Evolutionary conservation across 37 sponge, comb jelly and placozoan species (phyloP), one percentile per base, ranked within the genome.

Genomic region (Cliona cf. orientalis): DNA sequence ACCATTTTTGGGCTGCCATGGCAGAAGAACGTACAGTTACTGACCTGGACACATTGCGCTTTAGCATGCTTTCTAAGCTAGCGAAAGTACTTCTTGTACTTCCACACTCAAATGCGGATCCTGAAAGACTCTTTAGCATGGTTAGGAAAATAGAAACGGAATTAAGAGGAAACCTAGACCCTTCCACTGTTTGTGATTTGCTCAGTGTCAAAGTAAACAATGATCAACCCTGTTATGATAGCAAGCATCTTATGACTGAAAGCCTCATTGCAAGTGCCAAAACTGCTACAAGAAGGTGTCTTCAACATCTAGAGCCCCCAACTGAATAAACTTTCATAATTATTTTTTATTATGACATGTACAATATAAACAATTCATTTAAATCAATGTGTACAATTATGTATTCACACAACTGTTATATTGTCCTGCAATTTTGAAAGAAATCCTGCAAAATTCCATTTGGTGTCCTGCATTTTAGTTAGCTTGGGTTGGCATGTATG

Each of bases 201-300:
- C 43, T 82, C 46, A 82, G 63, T 61, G 83, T 42, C 9, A 72
- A 82, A 72, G 58, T 82, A 29, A 82, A 82, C 45, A 80, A 80
- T 68, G 70, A 80, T 26, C 5, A 69, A 26, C 71, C 71, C 7
- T 80, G 70, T 39, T 80, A 80, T 67, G 44, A 80, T 35, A 38
- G 34, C 5, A 39, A 32, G 40, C 7, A 34, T 41, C 58, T 62
- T 5, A 39, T 60, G 19, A 61, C 57, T 42, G 21, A 44, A 21
- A 34, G 6, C 12, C n/a, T 77, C 14, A 21, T 77, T 21, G 22
- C 78, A 32, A 39, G 26, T 35, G 78, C 63, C 23, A 36, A 36
- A 77, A 56, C 45, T 32, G 78, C 78, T 12, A 77, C 78, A 9
- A 71, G 17, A 53, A 11, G 28, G 25, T 46, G 46, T 31, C 45